These are phyloP conservation scores for Thymelicus sylvestris DNA, from an alignment of 2,888 invertebrate species.

Conservation along the genomic window DNA sequence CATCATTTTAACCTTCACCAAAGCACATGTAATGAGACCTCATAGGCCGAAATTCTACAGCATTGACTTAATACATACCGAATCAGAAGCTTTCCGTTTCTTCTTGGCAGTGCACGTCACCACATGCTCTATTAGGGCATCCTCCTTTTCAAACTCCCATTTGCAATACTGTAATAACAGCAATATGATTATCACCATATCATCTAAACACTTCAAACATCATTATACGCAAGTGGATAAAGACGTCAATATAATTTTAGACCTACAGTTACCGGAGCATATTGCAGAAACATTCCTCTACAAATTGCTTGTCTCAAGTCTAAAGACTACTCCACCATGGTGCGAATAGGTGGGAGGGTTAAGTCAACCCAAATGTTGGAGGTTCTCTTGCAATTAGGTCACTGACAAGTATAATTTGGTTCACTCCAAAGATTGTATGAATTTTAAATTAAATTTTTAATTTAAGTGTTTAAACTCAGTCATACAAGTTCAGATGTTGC, in stretches of 20 bases:
- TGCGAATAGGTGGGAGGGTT: constrained; percentile 4
- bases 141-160: constrained; percentile 49
- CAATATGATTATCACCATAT: background rate
- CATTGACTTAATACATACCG: constrained; percentile 48
- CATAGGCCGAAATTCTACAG: too few species aligned
- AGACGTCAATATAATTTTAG: too few species aligned
- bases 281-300: too few species aligned
- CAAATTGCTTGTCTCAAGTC: too few species aligned
- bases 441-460: too few species aligned
- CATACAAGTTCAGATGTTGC: too few species aligned
- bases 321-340: background rate
- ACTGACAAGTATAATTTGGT: background rate
- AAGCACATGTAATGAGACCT: too few species aligned
- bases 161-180: constrained; percentile 59
- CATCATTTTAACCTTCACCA: too few species aligned
- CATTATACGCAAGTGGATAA: too few species aligned
- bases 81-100: constrained; percentile 47
- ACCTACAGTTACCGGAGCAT: too few species aligned
- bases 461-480: too few species aligned
- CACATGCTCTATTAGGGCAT: constrained; percentile 53
- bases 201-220: background rate
- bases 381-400: background rate
- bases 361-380: background rate
- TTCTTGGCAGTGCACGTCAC: constrained; percentile 51
- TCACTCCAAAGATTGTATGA: background rate